A percentile compares a stretch with the other conserved stretches of the same genome.
These are phyloP conservation scores for Drosophila burlai DNA, from an alignment of 1,140 invertebrate species.

Conservation along the genomic window DNA sequence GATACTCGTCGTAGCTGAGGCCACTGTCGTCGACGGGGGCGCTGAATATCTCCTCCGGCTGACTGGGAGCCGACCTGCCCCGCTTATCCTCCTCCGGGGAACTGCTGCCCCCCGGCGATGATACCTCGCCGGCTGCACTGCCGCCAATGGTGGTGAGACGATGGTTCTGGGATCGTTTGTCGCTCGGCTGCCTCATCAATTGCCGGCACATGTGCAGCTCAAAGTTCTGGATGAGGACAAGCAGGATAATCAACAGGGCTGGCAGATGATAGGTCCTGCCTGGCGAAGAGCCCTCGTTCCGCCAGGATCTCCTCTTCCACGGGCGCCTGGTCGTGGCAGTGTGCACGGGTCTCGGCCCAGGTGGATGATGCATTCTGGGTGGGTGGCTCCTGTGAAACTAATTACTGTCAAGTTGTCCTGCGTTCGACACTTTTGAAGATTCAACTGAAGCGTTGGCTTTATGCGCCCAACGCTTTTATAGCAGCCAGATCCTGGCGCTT, in stretches of 20 bases:
- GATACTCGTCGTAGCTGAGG: constrained; percentile 78
- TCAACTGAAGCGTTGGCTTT: constrained; percentile 74
- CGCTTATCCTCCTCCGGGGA: constrained; percentile 38
- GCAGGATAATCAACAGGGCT: constrained; percentile 62
- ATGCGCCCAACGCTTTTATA: constrained; percentile 72
- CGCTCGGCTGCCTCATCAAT: constrained; percentile 55
- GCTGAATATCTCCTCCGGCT: constrained; percentile 81
- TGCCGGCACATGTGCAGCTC: constrained; percentile 76
- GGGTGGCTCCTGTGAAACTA: constrained; percentile 25
- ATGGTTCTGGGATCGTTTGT: constrained; percentile 34
- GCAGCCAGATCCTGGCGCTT: constrained; percentile 27
- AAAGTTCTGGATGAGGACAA: constrained; percentile 70
- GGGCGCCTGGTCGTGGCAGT: constrained; percentile 23
- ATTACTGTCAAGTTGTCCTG: constrained; percentile 47
- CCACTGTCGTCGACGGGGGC: constrained; percentile 61
- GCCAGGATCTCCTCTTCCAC: constrained; percentile 17
- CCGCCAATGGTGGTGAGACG: constrained; percentile 19
- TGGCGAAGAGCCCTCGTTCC: constrained; percentile 4
- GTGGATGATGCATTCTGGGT: constrained; percentile 37
- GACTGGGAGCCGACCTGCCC: constrained; percentile 48
- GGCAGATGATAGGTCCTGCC: constrained; percentile 57
- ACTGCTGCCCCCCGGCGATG: constrained; percentile 17
- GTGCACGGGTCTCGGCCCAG: constrained; percentile 23
- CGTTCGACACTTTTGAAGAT: constrained; percentile 69
- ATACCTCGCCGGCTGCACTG: constrained; percentile 31